Percentiles rank a stretch among this genome's conserved stretches.
phyloP scores from a whole-genome alignment of 2,113 vertebrate genomes.

The Cepphus grylle region DNA sequence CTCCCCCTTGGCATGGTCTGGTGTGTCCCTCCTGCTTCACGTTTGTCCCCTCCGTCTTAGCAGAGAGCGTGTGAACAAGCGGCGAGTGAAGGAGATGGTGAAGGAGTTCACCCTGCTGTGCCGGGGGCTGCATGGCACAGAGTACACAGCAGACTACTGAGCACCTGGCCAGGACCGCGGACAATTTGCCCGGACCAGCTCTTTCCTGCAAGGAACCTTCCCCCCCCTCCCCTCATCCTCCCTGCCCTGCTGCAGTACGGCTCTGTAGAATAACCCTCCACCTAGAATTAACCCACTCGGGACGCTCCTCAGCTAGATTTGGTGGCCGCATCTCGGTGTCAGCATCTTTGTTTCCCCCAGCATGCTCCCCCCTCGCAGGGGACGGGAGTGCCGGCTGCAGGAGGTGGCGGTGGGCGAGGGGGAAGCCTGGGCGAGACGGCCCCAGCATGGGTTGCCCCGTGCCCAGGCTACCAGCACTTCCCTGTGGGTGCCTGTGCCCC shows the following conservation, averaged over 20 bases:
- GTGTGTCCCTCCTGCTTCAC: not conserved
- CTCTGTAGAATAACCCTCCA: conserved; percentile 62
- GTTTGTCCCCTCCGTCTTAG: not conserved
- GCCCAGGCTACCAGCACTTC: not conserved
- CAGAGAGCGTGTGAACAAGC: conserved; percentile 97
- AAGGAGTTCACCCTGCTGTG: conserved; percentile 97
- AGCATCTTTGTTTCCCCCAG: conserved; percentile 55
- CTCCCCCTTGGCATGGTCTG: not conserved
- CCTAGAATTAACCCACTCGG: conserved; percentile 55
- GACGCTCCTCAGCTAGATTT: conserved; percentile 60
- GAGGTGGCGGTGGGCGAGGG: accelerated
- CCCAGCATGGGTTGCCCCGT: not conserved
- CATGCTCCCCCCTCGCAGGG: conserved; percentile 53
- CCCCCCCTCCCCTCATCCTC: not conserved
- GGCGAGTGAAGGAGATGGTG: conserved; percentile 95
- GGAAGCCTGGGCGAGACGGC: not conserved
- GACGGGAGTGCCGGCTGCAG: conserved; percentile 35
- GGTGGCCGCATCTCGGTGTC: conserved; percentile 56
- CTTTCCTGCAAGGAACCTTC: conserved; percentile 35
- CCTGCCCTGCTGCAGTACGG: conserved; percentile 47
- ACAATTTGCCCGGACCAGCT: conserved; percentile 44
- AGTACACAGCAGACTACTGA: conserved; percentile 99
- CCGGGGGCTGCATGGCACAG: conserved; percentile 95
- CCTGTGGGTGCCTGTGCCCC: not conserved
- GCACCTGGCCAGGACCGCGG: not conserved